Evolutionary conservation across 2,888 invertebrate species (phyloP).

Genomic region (Dascillus cervinus): DNA sequence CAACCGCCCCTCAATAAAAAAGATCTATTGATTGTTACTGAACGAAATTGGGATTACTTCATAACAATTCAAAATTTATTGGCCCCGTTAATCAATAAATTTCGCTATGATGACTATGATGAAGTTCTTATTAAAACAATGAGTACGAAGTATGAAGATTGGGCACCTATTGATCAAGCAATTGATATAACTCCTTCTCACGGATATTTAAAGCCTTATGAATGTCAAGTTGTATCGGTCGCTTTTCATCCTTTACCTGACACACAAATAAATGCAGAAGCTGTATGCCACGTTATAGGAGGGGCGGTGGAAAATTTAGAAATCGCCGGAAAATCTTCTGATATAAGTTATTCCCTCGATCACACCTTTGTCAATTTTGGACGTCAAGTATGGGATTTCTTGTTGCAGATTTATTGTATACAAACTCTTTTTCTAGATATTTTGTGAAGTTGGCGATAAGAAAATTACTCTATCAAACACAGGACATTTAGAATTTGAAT

Average conservation of each 20-base stretch:
- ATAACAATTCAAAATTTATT: too few relatives aligned
- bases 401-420: background rate
- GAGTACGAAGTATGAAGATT: constrained; percentile 13
- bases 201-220: constrained; percentile 47
- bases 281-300: constrained; percentile 49
- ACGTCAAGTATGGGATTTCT: constrained; percentile 30
- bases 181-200: constrained; percentile 41
- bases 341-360: constrained; percentile 46
- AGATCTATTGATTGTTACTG: constrained; percentile 8
- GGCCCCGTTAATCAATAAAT: constrained; percentile 12
- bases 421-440: constrained; percentile 27
- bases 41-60: constrained; percentile 14
- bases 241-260: constrained; percentile 44
- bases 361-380: constrained; percentile 38
- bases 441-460: constrained; percentile 33
- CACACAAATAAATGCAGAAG: constrained; percentile 41
- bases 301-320: constrained; percentile 48
- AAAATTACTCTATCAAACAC: constrained; percentile 43
- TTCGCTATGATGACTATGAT: constrained; percentile 7
- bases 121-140: constrained; percentile 23
- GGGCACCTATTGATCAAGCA: background rate
- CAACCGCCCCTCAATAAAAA: constrained; percentile 5
- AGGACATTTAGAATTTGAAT: constrained; percentile 44
- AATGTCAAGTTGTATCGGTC: constrained; percentile 45
- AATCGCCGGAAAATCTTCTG: constrained; percentile 47